These are phyloP conservation scores for Athene cunicularia DNA, from an alignment of 2,113 vertebrate genomes.

Conservation along the genomic window DNA sequence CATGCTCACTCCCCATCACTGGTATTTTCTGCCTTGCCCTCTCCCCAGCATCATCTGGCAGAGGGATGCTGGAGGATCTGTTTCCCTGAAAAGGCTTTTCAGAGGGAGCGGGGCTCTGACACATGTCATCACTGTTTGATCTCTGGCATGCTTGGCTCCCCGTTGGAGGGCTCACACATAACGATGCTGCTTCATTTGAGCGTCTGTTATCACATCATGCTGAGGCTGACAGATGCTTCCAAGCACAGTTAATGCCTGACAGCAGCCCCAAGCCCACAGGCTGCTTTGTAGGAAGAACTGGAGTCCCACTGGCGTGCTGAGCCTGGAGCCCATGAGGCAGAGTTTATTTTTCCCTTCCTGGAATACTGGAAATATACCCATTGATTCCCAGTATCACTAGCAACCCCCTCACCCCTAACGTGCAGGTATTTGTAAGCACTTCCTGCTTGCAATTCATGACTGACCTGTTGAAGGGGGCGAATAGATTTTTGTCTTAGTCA, in stretches of 20 bases:
- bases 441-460: background rate
- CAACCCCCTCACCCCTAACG: background rate
- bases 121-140: constrained; percentile 38
- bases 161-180: background rate
- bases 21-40: background rate
- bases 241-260: constrained; percentile 38
- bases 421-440: background rate
- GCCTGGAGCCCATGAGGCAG: background rate
- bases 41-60: background rate
- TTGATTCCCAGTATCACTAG: background rate
- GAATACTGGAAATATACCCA: background rate
- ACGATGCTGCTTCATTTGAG: constrained; percentile 13
- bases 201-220: constrained; percentile 28
- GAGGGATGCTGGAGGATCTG: background rate
- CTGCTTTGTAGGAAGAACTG: background rate
- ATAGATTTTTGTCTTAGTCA: background rate
- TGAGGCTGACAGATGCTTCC: constrained; percentile 39
- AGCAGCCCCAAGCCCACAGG: background rate
- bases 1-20: background rate
- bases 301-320: background rate
- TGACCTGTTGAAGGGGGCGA: background rate
- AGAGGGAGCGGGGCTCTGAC: background rate
- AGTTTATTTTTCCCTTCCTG: background rate
- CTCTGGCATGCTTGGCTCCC: background rate
- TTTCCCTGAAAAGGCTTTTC: background rate